Evolutionary conservation across 2,888 invertebrate species (phyloP).

Genomic region (Sinelater perroti): DNA sequence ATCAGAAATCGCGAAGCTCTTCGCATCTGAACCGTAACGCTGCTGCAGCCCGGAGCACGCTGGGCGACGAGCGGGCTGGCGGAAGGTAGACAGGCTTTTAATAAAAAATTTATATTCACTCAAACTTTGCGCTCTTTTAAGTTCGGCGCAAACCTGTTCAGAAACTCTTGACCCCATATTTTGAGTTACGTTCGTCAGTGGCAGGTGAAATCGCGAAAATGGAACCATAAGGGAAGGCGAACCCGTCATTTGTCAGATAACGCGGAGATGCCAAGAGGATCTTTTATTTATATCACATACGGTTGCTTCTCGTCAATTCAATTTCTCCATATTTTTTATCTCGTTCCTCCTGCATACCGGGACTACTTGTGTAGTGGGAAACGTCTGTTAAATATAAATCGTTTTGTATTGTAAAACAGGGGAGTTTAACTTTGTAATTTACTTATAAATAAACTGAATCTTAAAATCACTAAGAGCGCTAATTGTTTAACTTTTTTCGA

Average conservation of each 20-base stretch:
- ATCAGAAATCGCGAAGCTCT: neutral
- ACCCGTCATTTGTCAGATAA: conserved; percentile 27
- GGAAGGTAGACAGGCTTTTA: conserved; percentile 20
- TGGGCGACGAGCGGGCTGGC: conserved; percentile 4
- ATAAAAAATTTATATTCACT: conserved; percentile 24
- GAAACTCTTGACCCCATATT: conserved; percentile 22
- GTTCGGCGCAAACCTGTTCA: conserved; percentile 16
- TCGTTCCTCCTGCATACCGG: conserved; percentile 7
- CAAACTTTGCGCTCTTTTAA: conserved; percentile 14
- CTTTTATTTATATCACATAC: conserved; percentile 28
- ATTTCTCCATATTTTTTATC: conserved; percentile 18
- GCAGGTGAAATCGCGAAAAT: conserved; percentile 26
- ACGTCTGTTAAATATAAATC: conserved; percentile 10
- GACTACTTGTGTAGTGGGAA: neutral
- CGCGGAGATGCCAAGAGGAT: conserved; percentile 24
- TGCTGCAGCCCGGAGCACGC: conserved; percentile 1
- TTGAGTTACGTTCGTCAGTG: conserved; percentile 16
- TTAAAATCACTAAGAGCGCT: too few species aligned
- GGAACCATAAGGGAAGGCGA: conserved; percentile 22
- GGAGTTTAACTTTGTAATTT: too few species aligned
- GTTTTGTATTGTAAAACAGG: neutral
- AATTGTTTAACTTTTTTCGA: too few species aligned
- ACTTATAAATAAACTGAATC: too few species aligned
- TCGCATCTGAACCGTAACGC: conserved; percentile 7
- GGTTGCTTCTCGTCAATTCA: conserved; percentile 19